These are phyloP conservation scores for Blastomussa wellsi DNA, from an alignment of 92 coral and sea anemone species.

Conservation along the genomic window DNA sequence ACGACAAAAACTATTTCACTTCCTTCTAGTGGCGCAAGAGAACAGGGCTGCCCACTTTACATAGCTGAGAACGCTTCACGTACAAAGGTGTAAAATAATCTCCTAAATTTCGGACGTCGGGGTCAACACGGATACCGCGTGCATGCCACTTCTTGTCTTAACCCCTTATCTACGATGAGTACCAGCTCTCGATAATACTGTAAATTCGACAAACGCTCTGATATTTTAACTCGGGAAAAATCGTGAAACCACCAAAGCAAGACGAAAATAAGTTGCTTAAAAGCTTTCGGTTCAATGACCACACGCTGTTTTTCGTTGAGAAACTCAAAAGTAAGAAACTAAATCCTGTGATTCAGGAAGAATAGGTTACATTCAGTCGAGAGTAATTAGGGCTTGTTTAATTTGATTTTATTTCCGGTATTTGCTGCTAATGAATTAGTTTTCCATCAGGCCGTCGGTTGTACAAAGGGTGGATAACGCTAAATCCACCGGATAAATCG, in stretches of 20 bases:
- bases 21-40: background rate
- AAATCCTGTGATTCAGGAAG: background rate
- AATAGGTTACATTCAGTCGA: background rate
- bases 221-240: background rate
- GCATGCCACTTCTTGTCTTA: background rate
- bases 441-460: background rate
- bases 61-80: conserved; percentile 18
- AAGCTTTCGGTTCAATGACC: background rate
- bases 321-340: background rate
- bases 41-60: background rate
- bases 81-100: background rate
- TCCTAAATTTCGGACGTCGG: background rate
- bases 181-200: background rate
- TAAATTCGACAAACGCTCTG: background rate
- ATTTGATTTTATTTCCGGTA: conserved; percentile 27
- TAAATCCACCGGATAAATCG: too few species aligned
- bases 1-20: background rate
- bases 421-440: background rate
- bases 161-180: background rate
- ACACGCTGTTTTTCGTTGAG: background rate
- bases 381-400: background rate
- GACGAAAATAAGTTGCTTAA: background rate
- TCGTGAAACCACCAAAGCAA: background rate
- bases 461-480: too few species aligned
- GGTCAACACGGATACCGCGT: background rate